These are phyloP conservation scores for Cheiracanthium punctorium DNA, from an alignment of 2,888 invertebrate species.

Conservation along the genomic window DNA sequence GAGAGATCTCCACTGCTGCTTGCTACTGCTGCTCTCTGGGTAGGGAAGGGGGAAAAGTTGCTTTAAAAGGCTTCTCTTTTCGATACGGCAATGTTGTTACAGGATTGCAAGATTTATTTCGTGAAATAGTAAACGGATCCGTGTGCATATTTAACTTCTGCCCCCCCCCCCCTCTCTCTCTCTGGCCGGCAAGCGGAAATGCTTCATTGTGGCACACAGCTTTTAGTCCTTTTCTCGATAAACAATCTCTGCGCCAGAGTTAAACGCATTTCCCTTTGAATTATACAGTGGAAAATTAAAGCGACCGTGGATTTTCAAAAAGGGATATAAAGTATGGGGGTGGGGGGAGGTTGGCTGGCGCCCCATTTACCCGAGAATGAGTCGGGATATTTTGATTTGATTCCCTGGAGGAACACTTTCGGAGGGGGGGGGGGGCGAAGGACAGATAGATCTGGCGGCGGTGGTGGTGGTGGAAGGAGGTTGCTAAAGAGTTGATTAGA, in stretches of 20 bases:
- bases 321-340: neutral
- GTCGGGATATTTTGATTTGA: neutral
- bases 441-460: no score
- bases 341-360: constrained; percentile 9
- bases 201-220: constrained; percentile 58
- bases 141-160: constrained; percentile 66
- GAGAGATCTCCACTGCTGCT: constrained; percentile 60
- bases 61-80: constrained; percentile 50
- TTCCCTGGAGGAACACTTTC: neutral
- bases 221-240: constrained; percentile 51
- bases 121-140: constrained; percentile 37
- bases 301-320: constrained; percentile 39
- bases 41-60: constrained; percentile 43
- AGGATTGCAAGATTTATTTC: constrained; percentile 67
- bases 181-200: constrained; percentile 25
- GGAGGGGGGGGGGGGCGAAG: no score
- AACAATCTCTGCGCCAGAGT: constrained; percentile 52
- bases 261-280: constrained; percentile 37
- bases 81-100: constrained; percentile 62
- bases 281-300: constrained; percentile 66
- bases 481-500: constrained; percentile 55
- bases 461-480: neutral
- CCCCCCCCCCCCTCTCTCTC: no score
- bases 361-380: neutral
- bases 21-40: no score